Conservation (phyloP, 2,797 vertebrate genomes). For the Pangasius macronema region DNA sequence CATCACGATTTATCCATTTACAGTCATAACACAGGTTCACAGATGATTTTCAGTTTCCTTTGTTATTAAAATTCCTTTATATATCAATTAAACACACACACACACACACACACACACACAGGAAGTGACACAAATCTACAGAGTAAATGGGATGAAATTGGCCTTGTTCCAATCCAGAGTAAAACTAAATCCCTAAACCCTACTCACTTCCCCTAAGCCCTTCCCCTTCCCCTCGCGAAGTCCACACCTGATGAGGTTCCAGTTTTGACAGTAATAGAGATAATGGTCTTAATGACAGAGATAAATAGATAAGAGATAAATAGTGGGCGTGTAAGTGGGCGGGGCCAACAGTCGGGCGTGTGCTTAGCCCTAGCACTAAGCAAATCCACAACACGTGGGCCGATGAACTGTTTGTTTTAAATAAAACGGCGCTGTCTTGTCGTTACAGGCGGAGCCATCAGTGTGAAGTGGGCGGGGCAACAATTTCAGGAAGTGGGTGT, state of each 20-base stretch:
- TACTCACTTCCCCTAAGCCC: background rate
- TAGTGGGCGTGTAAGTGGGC: background rate
- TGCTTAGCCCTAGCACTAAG: background rate
- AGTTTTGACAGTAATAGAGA: background rate
- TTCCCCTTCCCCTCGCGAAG: background rate
- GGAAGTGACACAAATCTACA: background rate
- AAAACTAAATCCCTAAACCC: background rate
- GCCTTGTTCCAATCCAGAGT: background rate
- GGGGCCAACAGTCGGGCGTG: background rate
- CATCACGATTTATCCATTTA: background rate
- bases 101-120: background rate
- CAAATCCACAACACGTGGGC: background rate
- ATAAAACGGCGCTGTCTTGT: background rate
- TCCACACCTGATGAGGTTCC: background rate
- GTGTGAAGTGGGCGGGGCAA: background rate
- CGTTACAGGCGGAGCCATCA: background rate
- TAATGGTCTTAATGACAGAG: background rate
- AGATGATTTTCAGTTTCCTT: background rate
- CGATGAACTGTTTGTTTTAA: background rate
- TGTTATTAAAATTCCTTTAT: background rate
- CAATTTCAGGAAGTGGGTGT: constrained; percentile 1
- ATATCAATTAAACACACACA: background rate
- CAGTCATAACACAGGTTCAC: background rate
- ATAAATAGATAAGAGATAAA: background rate
- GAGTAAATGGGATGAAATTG: background rate